Base-by-base conservation (phyloP, 1,140 invertebrate genomes). In the Harpegnathos saltator region DNA sequence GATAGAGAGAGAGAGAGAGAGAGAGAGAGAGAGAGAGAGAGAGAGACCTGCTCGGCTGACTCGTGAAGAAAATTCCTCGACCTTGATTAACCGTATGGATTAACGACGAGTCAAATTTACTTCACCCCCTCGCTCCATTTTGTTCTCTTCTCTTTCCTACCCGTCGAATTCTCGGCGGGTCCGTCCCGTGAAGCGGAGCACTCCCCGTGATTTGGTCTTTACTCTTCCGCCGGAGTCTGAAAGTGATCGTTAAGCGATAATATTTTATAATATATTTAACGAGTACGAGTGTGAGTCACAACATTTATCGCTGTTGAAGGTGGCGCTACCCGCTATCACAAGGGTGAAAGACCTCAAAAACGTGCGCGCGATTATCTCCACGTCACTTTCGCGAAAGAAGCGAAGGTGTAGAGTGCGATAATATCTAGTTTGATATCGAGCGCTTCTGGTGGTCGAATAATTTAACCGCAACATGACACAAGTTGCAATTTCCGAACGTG, bases 31-130 rank as follows among this genome's bases (percentile, higher is more conserved):
- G n/a, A n/a, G n/a, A n/a, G n/a, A 66, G 87, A 29, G 68, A 58
- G 59, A 86, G 59, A 87, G 66, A 82, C 65, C n/a, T 17, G 26
- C 17, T 17, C 22, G 24, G 24, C 52, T 19, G 66, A 71, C 17
- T 58, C 17, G 52, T 33, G 22, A 56, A 24, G 22, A 58, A 78
- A 14, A 19, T n/a, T 78, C 3, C 17, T 69, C 63, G 52, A 78
- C 22, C 50, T 78, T 78, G 52, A 69, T 44, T 54, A 22, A 69
- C 38, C 38, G 38, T 44, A 9, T 44, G 38, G 38, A 44, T 44
- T 44, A 44, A 44, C 38, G 38, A 44, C 38, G 38, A 44, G 38
- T 44, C 3, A 44, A 3, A 44, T 44, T 44, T 44, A 44, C 38
- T 44, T 44, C 33, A 3, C 7, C 0, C 38, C 11, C 38, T 44